Conservation (phyloP, 2,797 vertebrate genomes). For the Amblyraja radiata region DNA sequence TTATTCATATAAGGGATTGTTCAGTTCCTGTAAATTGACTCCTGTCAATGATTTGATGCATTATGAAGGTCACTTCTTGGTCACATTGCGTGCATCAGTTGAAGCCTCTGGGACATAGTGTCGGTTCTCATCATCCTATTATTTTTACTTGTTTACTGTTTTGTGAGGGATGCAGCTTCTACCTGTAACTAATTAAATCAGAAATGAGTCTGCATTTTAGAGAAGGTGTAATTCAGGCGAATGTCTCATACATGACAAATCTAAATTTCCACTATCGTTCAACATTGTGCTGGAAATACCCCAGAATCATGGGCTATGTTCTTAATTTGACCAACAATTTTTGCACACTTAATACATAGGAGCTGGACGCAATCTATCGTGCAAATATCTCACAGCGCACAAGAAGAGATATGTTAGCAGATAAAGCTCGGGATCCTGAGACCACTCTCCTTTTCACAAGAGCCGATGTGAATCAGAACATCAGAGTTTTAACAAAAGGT, state of each 20-base stretch:
- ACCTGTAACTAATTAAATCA: not conserved
- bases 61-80: not conserved
- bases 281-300: not conserved
- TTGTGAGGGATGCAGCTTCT: not conserved
- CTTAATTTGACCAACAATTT: constrained; percentile 17
- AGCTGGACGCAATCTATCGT: not conserved
- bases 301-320: not conserved
- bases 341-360: constrained; percentile 3
- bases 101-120: not conserved
- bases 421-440: constrained; percentile 46
- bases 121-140: not conserved
- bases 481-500: constrained; percentile 44
- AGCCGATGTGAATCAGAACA: constrained; percentile 48
- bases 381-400: not conserved
- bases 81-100: not conserved
- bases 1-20: not conserved
- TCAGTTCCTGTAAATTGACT: not conserved
- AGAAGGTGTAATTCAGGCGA: not conserved
- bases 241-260: not conserved
- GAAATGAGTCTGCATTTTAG: not conserved
- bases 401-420: constrained; percentile 41
- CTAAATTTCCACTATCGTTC: not conserved
- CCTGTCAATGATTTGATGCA: not conserved
- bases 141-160: not conserved
- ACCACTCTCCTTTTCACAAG: constrained; percentile 46